phyloP scores from a whole-genome alignment of 2,113 vertebrate species.

The Ranitomeya variabilis region DNA sequence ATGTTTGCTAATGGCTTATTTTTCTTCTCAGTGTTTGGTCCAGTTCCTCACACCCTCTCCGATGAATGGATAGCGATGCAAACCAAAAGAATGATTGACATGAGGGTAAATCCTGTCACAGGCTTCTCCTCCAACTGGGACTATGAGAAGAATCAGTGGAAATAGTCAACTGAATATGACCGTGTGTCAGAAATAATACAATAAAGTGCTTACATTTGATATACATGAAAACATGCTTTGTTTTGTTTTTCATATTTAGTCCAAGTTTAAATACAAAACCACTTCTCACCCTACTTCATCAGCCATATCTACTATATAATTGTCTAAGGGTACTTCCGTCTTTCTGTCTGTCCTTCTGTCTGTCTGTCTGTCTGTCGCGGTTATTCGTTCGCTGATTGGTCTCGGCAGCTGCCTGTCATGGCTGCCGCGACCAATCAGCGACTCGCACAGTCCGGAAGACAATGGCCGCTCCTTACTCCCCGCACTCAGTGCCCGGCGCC shows the following conservation, averaged over 20 bases:
- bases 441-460: too few species aligned
- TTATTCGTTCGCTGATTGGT: too few species aligned
- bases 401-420: too few species aligned
- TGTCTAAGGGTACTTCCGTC: too few species aligned
- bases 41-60: slow-evolving; percentile 83
- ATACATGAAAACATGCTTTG: not conserved
- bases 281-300: not conserved
- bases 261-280: not conserved
- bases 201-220: not conserved
- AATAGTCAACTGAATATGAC: slow-evolving; percentile 77
- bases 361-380: too few species aligned
- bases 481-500: too few species aligned
- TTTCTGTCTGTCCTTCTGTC: too few species aligned
- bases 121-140: slow-evolving; percentile 90
- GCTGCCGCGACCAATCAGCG: too few species aligned
- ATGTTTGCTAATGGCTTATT: not conserved
- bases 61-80: slow-evolving; percentile 80
- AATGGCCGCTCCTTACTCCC: too few species aligned
- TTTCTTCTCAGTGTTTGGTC: slow-evolving; percentile 78
- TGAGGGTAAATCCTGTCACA: slow-evolving; percentile 84
- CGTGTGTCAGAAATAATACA: not conserved
- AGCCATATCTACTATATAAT: too few species aligned
- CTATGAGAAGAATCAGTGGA: slow-evolving; percentile 93
- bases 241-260: not conserved
- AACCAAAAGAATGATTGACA: slow-evolving; percentile 90